Conservation (phyloP, 2,113 vertebrate species). For the Cavia aperea region DNA sequence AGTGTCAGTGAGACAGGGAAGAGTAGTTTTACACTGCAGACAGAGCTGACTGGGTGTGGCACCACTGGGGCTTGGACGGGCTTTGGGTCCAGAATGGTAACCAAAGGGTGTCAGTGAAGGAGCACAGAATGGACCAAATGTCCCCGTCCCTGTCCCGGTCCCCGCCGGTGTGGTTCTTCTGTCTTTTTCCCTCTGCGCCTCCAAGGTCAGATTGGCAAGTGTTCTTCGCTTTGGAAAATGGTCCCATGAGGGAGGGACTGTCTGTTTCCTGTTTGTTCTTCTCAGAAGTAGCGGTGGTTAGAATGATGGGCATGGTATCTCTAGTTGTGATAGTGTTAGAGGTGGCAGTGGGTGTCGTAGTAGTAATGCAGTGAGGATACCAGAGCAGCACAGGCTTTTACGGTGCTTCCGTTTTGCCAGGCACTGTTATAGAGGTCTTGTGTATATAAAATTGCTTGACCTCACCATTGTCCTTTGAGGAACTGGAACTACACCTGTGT, state of each 20-base stretch:
- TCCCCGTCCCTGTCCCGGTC: not conserved
- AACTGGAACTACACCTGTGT: not conserved
- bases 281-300: not conserved
- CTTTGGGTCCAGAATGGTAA: not conserved
- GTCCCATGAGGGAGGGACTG: not conserved
- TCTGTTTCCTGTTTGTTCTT: not conserved
- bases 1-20: not conserved
- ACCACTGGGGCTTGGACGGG: fast-evolving
- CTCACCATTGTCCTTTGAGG: not conserved
- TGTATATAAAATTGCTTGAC: not conserved
- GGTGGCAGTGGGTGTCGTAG: too few relatives aligned
- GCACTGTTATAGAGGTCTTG: not conserved
- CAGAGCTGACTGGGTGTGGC: not conserved
- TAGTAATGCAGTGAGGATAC: too few relatives aligned
- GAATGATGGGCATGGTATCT: fast-evolving
- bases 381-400: not conserved
- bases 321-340: too few relatives aligned
- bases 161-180: not conserved
- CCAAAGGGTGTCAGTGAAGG: not conserved
- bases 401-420: not conserved
- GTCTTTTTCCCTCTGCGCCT: not conserved
- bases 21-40: not conserved
- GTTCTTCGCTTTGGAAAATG: not conserved
- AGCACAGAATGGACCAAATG: not conserved
- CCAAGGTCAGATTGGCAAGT: not conserved